phyloP scores from a whole-genome alignment of 1,140 invertebrate species.

The Papilio polytes region DNA sequence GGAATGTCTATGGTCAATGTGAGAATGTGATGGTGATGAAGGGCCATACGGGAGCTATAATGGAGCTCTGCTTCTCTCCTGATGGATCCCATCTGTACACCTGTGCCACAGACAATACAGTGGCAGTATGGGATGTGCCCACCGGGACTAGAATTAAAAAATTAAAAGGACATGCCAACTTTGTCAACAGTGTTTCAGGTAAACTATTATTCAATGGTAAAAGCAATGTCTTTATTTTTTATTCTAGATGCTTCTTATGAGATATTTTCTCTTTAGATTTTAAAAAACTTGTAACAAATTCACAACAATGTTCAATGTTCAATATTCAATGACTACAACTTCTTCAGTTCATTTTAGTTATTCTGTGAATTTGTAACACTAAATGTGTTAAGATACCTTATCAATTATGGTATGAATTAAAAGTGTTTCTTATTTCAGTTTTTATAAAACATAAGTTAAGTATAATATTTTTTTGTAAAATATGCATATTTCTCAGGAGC shows the following conservation, averaged over 20 bases:
- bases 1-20: slow-evolving; percentile 99
- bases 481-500: slow-evolving; percentile 82
- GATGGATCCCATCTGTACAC: slow-evolving; percentile 96
- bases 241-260: too few relatives aligned
- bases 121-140: slow-evolving; percentile 97
- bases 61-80: slow-evolving; percentile 98
- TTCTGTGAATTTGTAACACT: too few relatives aligned
- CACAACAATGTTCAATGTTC: too few relatives aligned
- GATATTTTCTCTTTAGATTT: too few relatives aligned
- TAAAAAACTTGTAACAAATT: too few relatives aligned
- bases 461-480: slow-evolving; percentile 34
- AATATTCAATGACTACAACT: too few relatives aligned
- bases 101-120: slow-evolving; percentile 96
- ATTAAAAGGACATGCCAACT: slow-evolving; percentile 95
- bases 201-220: background rate
- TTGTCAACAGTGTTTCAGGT: slow-evolving; percentile 93
- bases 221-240: too few relatives aligned
- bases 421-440: too few relatives aligned
- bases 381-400: too few relatives aligned
- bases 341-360: too few relatives aligned
- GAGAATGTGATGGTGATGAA: slow-evolving; percentile 97
- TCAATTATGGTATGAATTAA: background rate
- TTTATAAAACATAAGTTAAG: too few relatives aligned
- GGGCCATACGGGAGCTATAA: slow-evolving; percentile 98
- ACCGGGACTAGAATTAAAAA: slow-evolving; percentile 95